Base-by-base conservation (phyloP, 2,888 invertebrate genomes). In the Dasypogon diadema region DNA sequence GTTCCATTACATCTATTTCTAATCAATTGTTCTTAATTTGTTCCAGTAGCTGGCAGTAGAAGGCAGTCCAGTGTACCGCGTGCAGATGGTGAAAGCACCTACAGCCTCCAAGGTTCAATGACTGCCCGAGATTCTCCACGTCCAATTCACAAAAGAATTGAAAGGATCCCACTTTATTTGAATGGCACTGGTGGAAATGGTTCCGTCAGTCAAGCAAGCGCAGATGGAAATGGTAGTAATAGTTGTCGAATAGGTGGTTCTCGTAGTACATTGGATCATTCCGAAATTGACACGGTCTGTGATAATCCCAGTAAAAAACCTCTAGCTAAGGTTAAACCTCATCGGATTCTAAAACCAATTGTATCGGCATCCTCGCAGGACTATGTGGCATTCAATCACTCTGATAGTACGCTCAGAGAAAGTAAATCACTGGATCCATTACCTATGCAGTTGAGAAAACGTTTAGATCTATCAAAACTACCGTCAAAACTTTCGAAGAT, bases 61-160 rank as follows among this genome's bases (percentile, higher is more conserved):
- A 88, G 92, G 18, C 91, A 91, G 80, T 91, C 91, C n/a, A 89
- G 88, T 81, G 89, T 91, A 30, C 91, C 91, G 0, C 87, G 90
- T 79, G 85, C 87, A 79, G 90, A 88, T 82, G 85, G 87, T 65
- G 89, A 89, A 80, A 89, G 89, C 79, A 87, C 87, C 26, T 89
- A 89, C 70, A 89, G 89, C 51, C 82, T 89, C 21, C 89, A 89
- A 80, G 89, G 89, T 30, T 86, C 86, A 1, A 81, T 81, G 6
- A 82, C 82, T 79, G 82, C 83, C 79, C 81, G 85, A 12, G 85
- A 86, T 42, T 86, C 86, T 63, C 86, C 86, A n/a, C 84, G 85
- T 12, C 70, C 77, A n/a, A 55, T 84, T 76, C 80, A 82, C 14
- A 81, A 84, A 78, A 85, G 87, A 82, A 81, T 87, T 75, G 87